Percentiles rank a stretch among this genome's conserved stretches.
Conservation (phyloP, 2,888 invertebrate genomes). For the Yponomeuta plumbellus region DNA sequence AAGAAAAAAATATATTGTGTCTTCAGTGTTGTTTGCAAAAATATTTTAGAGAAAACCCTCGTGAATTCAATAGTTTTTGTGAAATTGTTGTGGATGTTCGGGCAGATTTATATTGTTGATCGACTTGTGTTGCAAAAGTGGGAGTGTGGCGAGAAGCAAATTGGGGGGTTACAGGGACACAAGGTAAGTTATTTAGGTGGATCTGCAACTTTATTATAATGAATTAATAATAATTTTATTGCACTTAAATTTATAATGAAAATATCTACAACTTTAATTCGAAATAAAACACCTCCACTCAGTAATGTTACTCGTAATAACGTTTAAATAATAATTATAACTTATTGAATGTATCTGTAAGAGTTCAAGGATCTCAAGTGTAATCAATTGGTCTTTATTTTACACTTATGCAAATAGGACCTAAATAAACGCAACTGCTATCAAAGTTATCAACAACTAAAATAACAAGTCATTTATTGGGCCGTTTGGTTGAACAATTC, state of each 20-base stretch:
- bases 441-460: neutral
- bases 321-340: too few species aligned
- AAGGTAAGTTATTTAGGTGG: conserved; percentile 34
- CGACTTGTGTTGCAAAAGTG: neutral
- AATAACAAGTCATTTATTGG: neutral
- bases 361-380: neutral
- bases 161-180: conserved; percentile 31
- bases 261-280: too few species aligned
- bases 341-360: neutral
- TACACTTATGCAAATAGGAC: neutral
- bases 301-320: too few species aligned
- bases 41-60: neutral
- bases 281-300: too few species aligned
- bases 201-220: neutral
- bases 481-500: neutral
- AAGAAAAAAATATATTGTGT: too few species aligned
- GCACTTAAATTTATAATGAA: too few species aligned
- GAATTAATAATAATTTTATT: too few species aligned
- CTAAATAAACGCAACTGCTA: neutral
- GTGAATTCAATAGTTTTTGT: neutral
- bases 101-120: neutral
- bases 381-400: neutral
- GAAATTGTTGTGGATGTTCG: conserved; percentile 7
- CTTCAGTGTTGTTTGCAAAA: too few species aligned
- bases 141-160: conserved; percentile 20